phyloP scores from a whole-genome alignment of 2,888 invertebrate genomes.

The Drosophila melanosoma region DNA sequence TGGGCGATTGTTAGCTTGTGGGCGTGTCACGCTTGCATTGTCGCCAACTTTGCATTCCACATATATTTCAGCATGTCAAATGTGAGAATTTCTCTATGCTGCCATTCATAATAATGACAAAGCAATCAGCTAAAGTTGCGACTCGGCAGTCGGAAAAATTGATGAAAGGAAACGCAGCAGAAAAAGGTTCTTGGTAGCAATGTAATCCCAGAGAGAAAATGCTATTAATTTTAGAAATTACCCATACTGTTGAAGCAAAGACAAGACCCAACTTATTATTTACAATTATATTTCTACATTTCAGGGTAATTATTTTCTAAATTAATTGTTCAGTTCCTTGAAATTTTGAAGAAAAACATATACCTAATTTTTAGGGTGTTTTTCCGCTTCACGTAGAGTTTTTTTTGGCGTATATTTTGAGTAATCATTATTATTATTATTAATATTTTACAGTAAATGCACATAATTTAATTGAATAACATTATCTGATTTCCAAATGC shows the following conservation, averaged over 20 bases:
- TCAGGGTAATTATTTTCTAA: too few species aligned
- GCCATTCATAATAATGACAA: conserved; percentile 52
- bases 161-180: background rate
- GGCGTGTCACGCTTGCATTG: conserved; percentile 59
- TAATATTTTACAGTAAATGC: background rate
- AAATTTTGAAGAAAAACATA: too few species aligned
- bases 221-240: background rate
- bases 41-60: conserved; percentile 56
- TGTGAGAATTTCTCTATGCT: conserved; percentile 63
- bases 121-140: conserved; percentile 40
- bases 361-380: too few species aligned
- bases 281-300: background rate
- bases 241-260: too few species aligned
- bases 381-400: too few species aligned
- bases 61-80: conserved; percentile 54
- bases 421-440: background rate
- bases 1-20: background rate
- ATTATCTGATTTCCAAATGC: background rate
- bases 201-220: background rate
- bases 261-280: background rate
- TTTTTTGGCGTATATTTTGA: too few species aligned
- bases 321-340: too few species aligned
- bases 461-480: background rate
- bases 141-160: background rate
- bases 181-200: background rate